Conservation (phyloP, 2,888 invertebrate genomes). For the Nezara viridula region DNA sequence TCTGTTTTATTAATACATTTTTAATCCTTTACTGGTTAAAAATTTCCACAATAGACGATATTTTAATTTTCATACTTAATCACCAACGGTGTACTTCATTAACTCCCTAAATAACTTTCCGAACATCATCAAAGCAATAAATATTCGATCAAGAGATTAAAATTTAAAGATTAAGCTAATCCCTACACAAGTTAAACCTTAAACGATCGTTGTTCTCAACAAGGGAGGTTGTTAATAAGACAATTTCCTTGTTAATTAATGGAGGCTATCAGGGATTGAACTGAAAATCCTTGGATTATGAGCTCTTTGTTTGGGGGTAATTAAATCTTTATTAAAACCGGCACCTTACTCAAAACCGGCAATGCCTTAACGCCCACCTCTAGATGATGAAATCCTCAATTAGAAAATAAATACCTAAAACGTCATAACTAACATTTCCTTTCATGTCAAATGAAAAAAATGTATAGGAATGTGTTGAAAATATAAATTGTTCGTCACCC, state of each 20-base stretch:
- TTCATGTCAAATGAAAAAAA: too few relatives aligned
- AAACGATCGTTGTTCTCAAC: background rate
- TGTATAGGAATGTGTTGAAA: too few relatives aligned
- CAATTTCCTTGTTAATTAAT: slow-evolving; percentile 39
- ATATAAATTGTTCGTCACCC: too few relatives aligned
- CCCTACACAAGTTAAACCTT: background rate
- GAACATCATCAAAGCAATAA: background rate
- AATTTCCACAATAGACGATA: too few relatives aligned
- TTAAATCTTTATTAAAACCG: slow-evolving; percentile 21
- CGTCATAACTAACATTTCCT: background rate
- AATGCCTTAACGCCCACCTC: background rate
- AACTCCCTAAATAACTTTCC: background rate
- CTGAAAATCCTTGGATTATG: slow-evolving; percentile 7
- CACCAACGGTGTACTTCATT: background rate
- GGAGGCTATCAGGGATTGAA: slow-evolving; percentile 33
- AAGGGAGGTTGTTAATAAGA: slow-evolving; percentile 22
- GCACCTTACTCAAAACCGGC: background rate
- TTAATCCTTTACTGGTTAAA: too few relatives aligned
- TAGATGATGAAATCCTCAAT: background rate
- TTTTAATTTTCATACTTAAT: too few relatives aligned
- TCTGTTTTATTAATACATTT: too few relatives aligned
- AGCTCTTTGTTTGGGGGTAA: slow-evolving; percentile 13
- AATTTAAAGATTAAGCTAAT: slow-evolving; percentile 9
- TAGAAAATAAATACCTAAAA: background rate
- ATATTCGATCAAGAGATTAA: slow-evolving; percentile 24